phyloP scores from a whole-genome alignment of 92 coral and sea anemone genomes.

The Parazoanthus atlanticus region DNA sequence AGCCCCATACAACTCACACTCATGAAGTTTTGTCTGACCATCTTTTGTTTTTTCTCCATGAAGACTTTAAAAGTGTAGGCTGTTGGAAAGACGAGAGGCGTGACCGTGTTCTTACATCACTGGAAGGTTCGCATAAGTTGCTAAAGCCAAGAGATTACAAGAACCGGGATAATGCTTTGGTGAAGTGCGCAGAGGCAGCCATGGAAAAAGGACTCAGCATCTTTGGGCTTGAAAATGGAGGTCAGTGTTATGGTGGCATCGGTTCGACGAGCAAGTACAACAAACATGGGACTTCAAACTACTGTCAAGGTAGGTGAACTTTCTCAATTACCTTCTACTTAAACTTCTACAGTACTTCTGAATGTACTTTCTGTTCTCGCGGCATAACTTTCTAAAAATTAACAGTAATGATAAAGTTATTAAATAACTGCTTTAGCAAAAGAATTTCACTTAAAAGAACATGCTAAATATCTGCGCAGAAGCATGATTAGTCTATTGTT shows the following conservation, averaged over 20 bases:
- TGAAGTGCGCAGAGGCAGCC: slow-evolving; percentile 27
- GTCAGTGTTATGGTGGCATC: slow-evolving; percentile 16
- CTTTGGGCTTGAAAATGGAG: slow-evolving; percentile 39
- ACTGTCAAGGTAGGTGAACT: slow-evolving; percentile 25
- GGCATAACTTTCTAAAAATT: neutral
- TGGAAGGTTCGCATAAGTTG: neutral
- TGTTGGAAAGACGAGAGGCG: slow-evolving; percentile 18
- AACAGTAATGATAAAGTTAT: too few relatives aligned
- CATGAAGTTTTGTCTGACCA: neutral
- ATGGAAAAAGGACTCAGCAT: neutral
- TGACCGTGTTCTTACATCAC: slow-evolving; percentile 4
- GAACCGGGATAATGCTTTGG: neutral
- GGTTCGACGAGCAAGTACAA: slow-evolving; percentile 13
- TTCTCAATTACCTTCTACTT: neutral
- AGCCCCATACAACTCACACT: neutral
- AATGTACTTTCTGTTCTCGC: neutral
- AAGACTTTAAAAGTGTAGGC: slow-evolving; percentile 38
- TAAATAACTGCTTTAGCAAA: too few relatives aligned
- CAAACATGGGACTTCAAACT: slow-evolving; percentile 18
- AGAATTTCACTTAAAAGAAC: too few relatives aligned
- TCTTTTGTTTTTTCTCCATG: neutral
- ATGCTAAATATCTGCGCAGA: too few relatives aligned
- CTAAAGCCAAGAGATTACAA: neutral
- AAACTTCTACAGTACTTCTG: neutral
- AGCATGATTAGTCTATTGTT: too few relatives aligned